Evolutionary conservation across 2,888 invertebrate genomes (phyloP).

Genomic region (Drosophila atroscutellata): DNA sequence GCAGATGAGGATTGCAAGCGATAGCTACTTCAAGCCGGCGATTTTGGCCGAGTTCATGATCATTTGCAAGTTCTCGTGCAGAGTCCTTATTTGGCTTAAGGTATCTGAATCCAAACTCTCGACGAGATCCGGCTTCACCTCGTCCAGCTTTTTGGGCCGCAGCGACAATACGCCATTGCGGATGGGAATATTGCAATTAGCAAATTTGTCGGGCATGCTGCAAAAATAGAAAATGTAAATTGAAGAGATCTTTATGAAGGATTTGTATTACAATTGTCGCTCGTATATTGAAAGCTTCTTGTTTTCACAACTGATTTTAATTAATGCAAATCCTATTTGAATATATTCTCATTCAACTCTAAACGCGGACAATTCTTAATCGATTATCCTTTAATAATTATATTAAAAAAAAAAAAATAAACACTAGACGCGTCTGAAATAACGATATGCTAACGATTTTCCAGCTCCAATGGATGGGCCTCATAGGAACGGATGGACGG

Average conservation of each 20-base stretch:
- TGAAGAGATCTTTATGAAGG: neutral
- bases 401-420: neutral
- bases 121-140: constrained; percentile 79
- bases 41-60: constrained; percentile 81
- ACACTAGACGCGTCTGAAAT: too few relatives aligned
- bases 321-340: neutral
- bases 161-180: constrained; percentile 83
- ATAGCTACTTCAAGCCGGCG: constrained; percentile 58
- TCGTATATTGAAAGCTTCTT: neutral
- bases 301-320: neutral
- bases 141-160: constrained; percentile 81
- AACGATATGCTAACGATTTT: too few relatives aligned
- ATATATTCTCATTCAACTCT: neutral
- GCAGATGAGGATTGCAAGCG: neutral
- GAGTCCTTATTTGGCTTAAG: constrained; percentile 81
- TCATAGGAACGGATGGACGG: too few relatives aligned
- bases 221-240: neutral
- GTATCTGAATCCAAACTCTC: constrained; percentile 82
- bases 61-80: constrained; percentile 83
- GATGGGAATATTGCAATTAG: constrained; percentile 85
- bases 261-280: neutral
- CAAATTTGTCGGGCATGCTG: constrained; percentile 82
- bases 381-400: neutral
- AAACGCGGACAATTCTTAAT: neutral
- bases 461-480: too few relatives aligned